Evolutionary conservation across 2,888 invertebrate genomes (phyloP), one percentile per base, ranked within the genome.

Genomic region (Alloplasta piceator): DNA sequence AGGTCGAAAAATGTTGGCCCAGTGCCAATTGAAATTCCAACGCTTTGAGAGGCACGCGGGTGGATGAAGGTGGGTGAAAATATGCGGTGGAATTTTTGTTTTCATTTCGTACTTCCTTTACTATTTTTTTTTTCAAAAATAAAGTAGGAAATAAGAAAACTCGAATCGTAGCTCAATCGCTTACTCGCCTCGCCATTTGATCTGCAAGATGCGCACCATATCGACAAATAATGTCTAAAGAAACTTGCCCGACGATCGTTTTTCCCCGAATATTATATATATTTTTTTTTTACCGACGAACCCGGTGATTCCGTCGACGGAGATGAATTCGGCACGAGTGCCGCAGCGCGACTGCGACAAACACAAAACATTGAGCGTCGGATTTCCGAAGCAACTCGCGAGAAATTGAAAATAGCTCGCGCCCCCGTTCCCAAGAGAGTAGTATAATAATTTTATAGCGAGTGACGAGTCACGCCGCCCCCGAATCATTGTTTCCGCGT

Each of bases 181-280:
- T 36, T 36, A 88, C 88, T 88, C 87, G 87, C 88, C 89, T 87
- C 82, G 83, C 88, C 87, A 87, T 55, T 86, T 86, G 46, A 88
- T 82, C 63, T 74, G 83, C 46, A 85, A 75, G 74, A 89, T 87
- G 9, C 86, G 88, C 48, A 86, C 87, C 88, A 63, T 48, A 58
- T 26, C 63, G n/a, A 48, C 3, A 26, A 14, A 52, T 52, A 7
- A 52, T 2, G 52, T 12, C 52, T 52, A 12, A 14, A 12, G 14
- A 12, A 12, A 4, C 14, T 5, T 52, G 16, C 16, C 16, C 52
- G 12, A 14, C 14, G 14, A 16, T 14, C 12, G 10, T 52, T 14
- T 52, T 52, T 16, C 12, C 14, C 14, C 14, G 7, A 52, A 7
- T 12, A 52, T 12, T 52, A 16, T 52, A 7, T 14, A 14, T 50